Evolutionary conservation across 2,888 invertebrate genomes (phyloP), one percentile per base, ranked within the genome.

Genomic region (Tenthredo distinguenda): DNA sequence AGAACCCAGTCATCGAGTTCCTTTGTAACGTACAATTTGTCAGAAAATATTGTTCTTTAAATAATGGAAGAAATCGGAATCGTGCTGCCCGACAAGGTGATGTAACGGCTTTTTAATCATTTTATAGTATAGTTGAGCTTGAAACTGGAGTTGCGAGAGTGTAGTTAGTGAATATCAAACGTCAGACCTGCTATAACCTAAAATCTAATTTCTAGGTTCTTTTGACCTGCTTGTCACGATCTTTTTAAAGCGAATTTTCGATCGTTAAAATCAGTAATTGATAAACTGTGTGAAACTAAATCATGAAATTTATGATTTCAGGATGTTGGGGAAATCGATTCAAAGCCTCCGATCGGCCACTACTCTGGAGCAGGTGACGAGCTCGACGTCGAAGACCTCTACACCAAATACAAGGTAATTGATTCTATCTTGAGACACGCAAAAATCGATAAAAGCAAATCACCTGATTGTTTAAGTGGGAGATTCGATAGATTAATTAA

Each of bases 361-460:
- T 96, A 96, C 47, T 95, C 96, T 21, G 96, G 96, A 90, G 95
- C 96, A 26, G 95, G 97, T 87, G 98, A 98, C 90, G 98, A 98
- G 90, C 91, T 97, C 87, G 99, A 99, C 93, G 95, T 97, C 68
- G 98, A 99, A 94, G 99, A 99, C 95, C 95, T 99, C 82, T 99
- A 99, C 93, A 98, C 98, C 18, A 98, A 98, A 94, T 99, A 97
- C 92, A 99, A 99, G 96, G 98, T 97, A 94, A 85, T 84, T 87
- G 65, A 72, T 72, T 74, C 68, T 12, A 55, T 10, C 72, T 37
- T 10, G 79, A 3, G 37, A 43, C 6, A 79, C 74, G 34, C 88
- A 85, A 65, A 68, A 26, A 34, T 12, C n/a, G n/a, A 71, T 31
- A 26, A 74, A 21, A 58, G 55, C 0, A 55, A 3, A 55, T 26